These are phyloP conservation scores for Cryptosula pallasiana DNA, from an alignment of 2,888 invertebrate genomes.

Conservation along the genomic window DNA sequence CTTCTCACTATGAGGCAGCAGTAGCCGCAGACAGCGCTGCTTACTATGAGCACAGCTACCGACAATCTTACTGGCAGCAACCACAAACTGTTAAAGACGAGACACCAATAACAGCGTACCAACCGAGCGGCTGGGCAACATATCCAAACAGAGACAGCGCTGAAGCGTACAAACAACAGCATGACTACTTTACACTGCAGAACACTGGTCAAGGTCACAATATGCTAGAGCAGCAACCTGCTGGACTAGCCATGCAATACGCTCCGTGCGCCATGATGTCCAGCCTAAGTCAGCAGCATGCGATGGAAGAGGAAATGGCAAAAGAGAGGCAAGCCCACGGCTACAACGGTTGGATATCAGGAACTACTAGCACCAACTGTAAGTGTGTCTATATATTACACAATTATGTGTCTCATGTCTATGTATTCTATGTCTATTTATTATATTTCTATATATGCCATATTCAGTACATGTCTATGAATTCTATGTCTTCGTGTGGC, in stretches of 20 bases:
- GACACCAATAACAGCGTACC: neutral
- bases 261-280: conserved; percentile 14
- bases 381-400: neutral
- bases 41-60: neutral
- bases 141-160: neutral
- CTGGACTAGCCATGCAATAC: neutral
- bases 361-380: neutral
- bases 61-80: conserved; percentile 16
- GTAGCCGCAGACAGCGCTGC: neutral
- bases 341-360: neutral
- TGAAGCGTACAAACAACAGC: neutral
- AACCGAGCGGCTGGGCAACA: neutral
- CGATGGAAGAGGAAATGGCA: neutral
- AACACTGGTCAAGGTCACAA: neutral
- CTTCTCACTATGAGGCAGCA: neutral
- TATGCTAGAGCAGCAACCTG: neutral
- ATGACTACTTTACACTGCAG: neutral
- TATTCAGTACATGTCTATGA: too few relatives aligned
- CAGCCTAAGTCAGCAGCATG: neutral
- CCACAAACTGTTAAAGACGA: neutral
- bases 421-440: too few relatives aligned
- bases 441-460: too few relatives aligned
- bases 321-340: conserved; percentile 17
- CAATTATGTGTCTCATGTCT: too few relatives aligned
- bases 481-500: too few relatives aligned